Base-by-base conservation (phyloP, 1,140 invertebrate species). In the Aphis gossypii region DNA sequence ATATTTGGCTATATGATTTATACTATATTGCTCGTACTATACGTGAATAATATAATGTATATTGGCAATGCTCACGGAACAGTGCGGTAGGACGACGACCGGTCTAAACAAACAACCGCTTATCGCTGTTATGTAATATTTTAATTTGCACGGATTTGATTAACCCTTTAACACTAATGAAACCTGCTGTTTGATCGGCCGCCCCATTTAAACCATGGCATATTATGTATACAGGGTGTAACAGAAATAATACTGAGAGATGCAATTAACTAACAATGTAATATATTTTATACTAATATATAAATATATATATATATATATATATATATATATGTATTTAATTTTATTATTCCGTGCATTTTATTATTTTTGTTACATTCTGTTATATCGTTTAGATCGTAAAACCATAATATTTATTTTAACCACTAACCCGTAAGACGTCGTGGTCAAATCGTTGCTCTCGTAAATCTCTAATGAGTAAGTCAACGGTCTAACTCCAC, bases 391-490 rank as follows among this genome's bases (percentile, higher is more conserved):
- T 20, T 11, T 18, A 18, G 14, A 51, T 51, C 48, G 20, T 25
- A 14, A 41, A 23, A 4, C 41, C 6, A 5, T 44, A 41, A 23
- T 86, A 76, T 84, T 84, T 84, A 25, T 25, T 84, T 87, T 86
- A 46, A 51, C 25, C 35, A 20, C 54, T 60, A 5, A 90, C 88
- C 54, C 41, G 54, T 25, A 8, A 60, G 18, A 44, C 35, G 35
- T 30, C 5, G 89, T 68, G 11, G 54, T 44, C 51, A 89, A 54
- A 23, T 38, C 88, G 5, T 89, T 56, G 25, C 91, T 82, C 35
- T 93, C 92, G 18, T 93, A 93, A 30, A 93, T 51, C 76, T 84
- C 82, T 18, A 93, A 20, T 30, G 92, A 48, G 51, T 93, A 93
- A 23, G 48, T 84, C 23, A 93, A 35, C 4, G 92, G 92, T 5